These are phyloP conservation scores for Acropternis orthonyx DNA, from an alignment of 2,797 vertebrate species.

Conservation along the genomic window DNA sequence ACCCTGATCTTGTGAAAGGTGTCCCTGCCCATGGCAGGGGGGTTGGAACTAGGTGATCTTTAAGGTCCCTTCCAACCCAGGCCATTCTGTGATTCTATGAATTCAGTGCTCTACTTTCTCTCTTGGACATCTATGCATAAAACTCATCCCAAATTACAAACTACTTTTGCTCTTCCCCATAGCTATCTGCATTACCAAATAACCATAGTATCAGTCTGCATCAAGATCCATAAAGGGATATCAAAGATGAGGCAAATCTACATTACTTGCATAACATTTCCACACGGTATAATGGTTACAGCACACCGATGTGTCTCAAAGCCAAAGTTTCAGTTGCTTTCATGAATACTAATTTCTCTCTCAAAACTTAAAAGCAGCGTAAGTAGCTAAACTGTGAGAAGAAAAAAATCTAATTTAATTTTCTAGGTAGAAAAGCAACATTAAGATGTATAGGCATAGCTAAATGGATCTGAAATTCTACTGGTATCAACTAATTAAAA, in stretches of 20 bases:
- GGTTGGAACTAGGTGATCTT: not conserved
- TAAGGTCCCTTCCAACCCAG: not conserved
- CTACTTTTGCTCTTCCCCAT: not conserved
- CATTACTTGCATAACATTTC: not conserved
- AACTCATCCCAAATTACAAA: not conserved
- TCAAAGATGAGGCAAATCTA: not conserved
- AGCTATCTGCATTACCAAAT: not conserved
- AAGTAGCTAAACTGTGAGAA: not conserved
- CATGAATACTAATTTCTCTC: not conserved
- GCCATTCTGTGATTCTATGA: not conserved
- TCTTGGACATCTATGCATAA: not conserved
- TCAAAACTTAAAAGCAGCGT: not conserved
- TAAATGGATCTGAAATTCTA: conserved; percentile 3
- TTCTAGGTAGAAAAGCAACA: not conserved
- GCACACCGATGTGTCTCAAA: not conserved
- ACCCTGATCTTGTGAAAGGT: not conserved
- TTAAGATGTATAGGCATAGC: not conserved
- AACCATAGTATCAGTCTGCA: not conserved
- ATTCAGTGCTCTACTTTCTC: not conserved
- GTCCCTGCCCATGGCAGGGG: not conserved
- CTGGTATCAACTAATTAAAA: not conserved
- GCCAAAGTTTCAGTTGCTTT: not conserved
- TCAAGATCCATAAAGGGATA: not conserved
- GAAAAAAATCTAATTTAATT: not conserved
- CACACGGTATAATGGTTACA: not conserved